phyloP scores from a whole-genome alignment of 2,113 vertebrate genomes.

The Petaurus breviceps region DNA sequence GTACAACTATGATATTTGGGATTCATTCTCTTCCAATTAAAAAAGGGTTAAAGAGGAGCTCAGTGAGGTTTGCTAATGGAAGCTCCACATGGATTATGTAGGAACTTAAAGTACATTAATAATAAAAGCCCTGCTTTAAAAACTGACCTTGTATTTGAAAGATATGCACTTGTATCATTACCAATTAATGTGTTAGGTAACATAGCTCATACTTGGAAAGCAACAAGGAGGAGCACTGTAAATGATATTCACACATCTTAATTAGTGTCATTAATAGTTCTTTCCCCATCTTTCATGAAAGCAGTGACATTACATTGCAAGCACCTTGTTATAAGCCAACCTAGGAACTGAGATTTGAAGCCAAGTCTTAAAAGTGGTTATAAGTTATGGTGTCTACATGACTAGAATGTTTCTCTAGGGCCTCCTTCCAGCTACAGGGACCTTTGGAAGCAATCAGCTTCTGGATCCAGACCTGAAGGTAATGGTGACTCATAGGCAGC shows the following conservation, averaged over 20 bases:
- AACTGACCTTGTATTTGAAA: conserved; percentile 76
- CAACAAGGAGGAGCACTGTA: conserved; percentile 70
- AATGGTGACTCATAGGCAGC: neutral
- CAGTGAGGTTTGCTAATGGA: conserved; percentile 62
- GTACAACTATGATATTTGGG: neutral
- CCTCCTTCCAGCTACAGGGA: conserved; percentile 18
- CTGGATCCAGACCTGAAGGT: conserved; percentile 9
- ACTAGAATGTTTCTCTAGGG: conserved; percentile 62
- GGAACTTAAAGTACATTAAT: conserved; percentile 66
- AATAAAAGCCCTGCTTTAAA: conserved; percentile 72
- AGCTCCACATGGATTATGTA: conserved; percentile 27
- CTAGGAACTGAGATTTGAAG: conserved; percentile 56
- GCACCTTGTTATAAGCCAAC: conserved; percentile 67
- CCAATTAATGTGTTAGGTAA: conserved; percentile 77
- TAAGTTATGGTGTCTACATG: conserved; percentile 65
- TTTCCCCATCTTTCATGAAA: conserved; percentile 64
- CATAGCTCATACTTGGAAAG: conserved; percentile 71
- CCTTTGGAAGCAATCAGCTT: conserved; percentile 23
- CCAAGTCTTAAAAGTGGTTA: conserved; percentile 64
- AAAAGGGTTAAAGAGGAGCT: conserved; percentile 35
- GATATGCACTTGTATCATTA: conserved; percentile 74
- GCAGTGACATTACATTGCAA: conserved; percentile 27
- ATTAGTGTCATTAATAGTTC: conserved; percentile 71
- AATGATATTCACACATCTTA: conserved; percentile 77
- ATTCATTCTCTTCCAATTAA: neutral